Conservation (phyloP, 2,888 invertebrate species). For the Atethmia centrago region DNA sequence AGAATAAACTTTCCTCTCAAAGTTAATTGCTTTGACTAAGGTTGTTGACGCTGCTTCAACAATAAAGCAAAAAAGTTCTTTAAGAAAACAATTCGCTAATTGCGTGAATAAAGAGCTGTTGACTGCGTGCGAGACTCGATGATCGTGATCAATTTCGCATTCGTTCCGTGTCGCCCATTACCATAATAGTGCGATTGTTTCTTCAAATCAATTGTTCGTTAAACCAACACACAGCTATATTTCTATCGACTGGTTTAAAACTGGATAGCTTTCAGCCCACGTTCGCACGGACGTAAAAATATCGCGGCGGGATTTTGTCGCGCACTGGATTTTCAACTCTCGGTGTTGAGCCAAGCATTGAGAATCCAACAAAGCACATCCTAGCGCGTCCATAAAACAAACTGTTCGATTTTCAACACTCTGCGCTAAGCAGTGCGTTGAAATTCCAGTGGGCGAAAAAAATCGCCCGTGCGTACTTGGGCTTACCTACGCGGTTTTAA, state of each 20-base stretch:
- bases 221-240: conserved; percentile 60
- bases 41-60: conserved; percentile 46
- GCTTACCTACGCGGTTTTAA: conserved; percentile 30
- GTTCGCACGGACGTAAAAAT: no score
- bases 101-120: conserved; percentile 60
- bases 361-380: no score
- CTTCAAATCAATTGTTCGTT: conserved; percentile 76
- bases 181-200: conserved; percentile 78
- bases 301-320: no score
- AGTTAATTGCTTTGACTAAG: conserved; percentile 75
- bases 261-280: conserved; percentile 45
- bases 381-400: no score
- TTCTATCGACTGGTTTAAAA: conserved; percentile 52
- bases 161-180: conserved; percentile 74
- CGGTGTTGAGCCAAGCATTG: no score
- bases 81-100: conserved; percentile 60
- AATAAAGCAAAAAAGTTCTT: conserved; percentile 43
- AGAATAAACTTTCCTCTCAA: conserved; percentile 74
- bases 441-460: no score
- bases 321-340: no score
- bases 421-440: no score
- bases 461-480: no score
- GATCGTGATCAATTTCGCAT: conserved; percentile 70
- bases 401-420: no score
- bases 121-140: conserved; percentile 60